A percentile compares a stretch with the other conserved stretches of the same genome.
Evolutionary conservation across 2,113 vertebrate genomes (phyloP).

Genomic region (Rhineura floridana): DNA sequence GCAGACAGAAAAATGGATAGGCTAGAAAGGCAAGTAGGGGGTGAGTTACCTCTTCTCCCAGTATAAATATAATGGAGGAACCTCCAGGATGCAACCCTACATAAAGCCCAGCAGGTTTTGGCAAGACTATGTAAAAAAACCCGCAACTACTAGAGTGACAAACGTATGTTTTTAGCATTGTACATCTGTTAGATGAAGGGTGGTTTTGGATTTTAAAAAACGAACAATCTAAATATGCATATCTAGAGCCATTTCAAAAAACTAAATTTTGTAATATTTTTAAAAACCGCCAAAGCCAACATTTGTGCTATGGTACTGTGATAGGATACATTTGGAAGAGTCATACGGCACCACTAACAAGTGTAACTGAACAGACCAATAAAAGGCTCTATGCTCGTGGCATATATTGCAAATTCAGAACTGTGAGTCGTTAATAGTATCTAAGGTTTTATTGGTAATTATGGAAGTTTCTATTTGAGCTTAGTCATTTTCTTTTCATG

Average conservation of each 20-base stretch:
- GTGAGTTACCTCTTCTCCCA: background rate
- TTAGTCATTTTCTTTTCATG: slow-evolving; percentile 26
- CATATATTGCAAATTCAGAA: background rate
- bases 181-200: no score
- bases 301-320: background rate
- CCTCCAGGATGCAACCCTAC: background rate
- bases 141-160: no score
- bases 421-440: background rate
- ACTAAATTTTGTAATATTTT: background rate
- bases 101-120: background rate
- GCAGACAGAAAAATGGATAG: background rate
- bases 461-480: slow-evolving; percentile 34
- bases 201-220: no score
- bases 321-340: background rate
- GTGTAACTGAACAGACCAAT: background rate
- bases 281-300: no score
- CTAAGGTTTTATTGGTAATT: slow-evolving; percentile 7
- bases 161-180: no score
- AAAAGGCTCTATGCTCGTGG: background rate
- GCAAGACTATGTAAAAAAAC: no score
- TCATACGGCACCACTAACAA: background rate
- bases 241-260: background rate
- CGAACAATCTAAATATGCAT: no score
- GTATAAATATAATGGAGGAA: background rate
- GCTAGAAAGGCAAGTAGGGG: background rate